phyloP scores from a whole-genome alignment of 2,888 invertebrate species.

The Cetonia aurata region DNA sequence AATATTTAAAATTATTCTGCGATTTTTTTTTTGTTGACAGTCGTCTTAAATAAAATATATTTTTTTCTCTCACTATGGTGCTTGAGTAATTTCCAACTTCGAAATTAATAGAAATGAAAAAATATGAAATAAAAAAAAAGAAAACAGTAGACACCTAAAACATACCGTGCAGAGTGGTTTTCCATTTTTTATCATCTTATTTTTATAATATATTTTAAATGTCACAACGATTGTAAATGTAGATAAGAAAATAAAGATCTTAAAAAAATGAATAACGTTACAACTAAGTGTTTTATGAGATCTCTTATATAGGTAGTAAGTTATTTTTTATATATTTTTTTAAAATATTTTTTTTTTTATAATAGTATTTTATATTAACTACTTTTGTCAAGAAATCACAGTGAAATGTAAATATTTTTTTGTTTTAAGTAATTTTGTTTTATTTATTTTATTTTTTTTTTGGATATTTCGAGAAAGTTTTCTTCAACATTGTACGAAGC shows the following conservation, averaged over 20 bases:
- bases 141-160: slow-evolving; percentile 50
- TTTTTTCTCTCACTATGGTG: slow-evolving; percentile 9
- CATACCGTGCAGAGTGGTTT: slow-evolving; percentile 44
- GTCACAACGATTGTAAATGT: slow-evolving; percentile 47
- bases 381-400: slow-evolving; percentile 68
- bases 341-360: slow-evolving; percentile 61
- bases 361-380: slow-evolving; percentile 60
- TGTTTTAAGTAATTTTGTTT: slow-evolving; percentile 41
- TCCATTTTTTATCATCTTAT: slow-evolving; percentile 33
- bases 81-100: slow-evolving; percentile 32
- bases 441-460: slow-evolving; percentile 54
- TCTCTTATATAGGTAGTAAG: slow-evolving; percentile 67
- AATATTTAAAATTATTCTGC: slow-evolving; percentile 10
- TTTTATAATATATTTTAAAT: slow-evolving; percentile 48
- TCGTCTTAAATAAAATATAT: background rate
- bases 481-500: slow-evolving; percentile 35
- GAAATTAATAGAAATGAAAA: slow-evolving; percentile 20
- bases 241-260: slow-evolving; percentile 63
- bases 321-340: slow-evolving; percentile 63
- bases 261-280: slow-evolving; percentile 53
- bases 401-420: slow-evolving; percentile 61
- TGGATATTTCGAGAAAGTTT: slow-evolving; percentile 46
- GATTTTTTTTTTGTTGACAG: too few species aligned
- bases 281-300: slow-evolving; percentile 67
- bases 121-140: slow-evolving; percentile 44